These are phyloP conservation scores for Gnatocerus cornutus DNA, from an alignment of 2,888 invertebrate species.

Conservation along the genomic window DNA sequence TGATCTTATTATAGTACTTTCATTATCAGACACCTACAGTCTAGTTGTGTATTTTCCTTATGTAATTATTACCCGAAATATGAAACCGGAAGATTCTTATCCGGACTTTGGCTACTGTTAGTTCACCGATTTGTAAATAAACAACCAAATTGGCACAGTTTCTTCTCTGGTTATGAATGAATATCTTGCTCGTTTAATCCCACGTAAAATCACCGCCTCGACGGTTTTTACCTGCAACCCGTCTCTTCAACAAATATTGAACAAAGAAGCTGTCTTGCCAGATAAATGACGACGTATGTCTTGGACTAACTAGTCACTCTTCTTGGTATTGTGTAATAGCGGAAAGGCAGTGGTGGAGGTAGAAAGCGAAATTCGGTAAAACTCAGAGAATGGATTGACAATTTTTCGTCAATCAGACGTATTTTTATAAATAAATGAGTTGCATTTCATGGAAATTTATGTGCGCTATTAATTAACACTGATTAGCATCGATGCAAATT, in stretches of 20 bases:
- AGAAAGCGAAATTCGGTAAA: neutral
- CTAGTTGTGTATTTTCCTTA: neutral
- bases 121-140: constrained; percentile 26
- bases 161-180: constrained; percentile 39
- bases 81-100: neutral
- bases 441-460: too few species aligned
- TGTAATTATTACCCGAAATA: neutral
- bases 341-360: constrained; percentile 49
- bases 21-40: too few species aligned
- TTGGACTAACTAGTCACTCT: constrained; percentile 51
- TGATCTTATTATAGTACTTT: too few species aligned
- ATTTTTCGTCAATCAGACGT: too few species aligned
- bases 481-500: too few species aligned
- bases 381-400: neutral
- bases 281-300: constrained; percentile 49
- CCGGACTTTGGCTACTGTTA: constrained; percentile 23
- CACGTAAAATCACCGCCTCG: constrained; percentile 31
- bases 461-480: too few species aligned
- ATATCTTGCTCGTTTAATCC: constrained; percentile 37
- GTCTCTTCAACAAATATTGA: constrained; percentile 28
- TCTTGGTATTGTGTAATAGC: constrained; percentile 52
- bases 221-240: constrained; percentile 36
- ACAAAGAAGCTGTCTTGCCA: constrained; percentile 37
- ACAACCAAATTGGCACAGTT: constrained; percentile 43
- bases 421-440: too few species aligned